Evolutionary conservation across 2,888 invertebrate species (phyloP).

Genomic region (Amiota communis): DNA sequence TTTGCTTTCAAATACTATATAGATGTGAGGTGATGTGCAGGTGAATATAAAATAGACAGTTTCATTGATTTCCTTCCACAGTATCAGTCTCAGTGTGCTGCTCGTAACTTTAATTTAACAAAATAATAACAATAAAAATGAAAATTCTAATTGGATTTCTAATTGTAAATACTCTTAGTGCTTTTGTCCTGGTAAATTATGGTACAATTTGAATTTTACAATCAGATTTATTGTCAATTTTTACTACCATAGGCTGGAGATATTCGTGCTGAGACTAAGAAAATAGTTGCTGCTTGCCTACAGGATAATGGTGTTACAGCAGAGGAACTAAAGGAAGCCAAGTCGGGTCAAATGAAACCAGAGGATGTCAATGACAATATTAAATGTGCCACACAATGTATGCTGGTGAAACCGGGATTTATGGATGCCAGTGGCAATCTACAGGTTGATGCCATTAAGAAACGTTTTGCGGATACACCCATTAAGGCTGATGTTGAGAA

Average conservation of each 20-base stretch:
- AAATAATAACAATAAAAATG: too few relatives aligned
- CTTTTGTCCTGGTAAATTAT: too few relatives aligned
- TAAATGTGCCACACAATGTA: slow-evolving; percentile 33
- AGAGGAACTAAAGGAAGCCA: slow-evolving; percentile 3
- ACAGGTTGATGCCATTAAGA: slow-evolving; percentile 15
- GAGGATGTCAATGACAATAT: slow-evolving; percentile 24
- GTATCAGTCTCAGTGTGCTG: too few relatives aligned
- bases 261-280: neutral
- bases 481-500: neutral
- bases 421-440: slow-evolving; percentile 34
- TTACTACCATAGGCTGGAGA: neutral
- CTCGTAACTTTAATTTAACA: too few relatives aligned
- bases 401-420: slow-evolving; percentile 30
- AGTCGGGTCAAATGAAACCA: slow-evolving; percentile 8
- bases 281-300: slow-evolving; percentile 41
- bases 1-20: too few relatives aligned
- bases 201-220: too few relatives aligned
- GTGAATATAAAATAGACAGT: too few relatives aligned
- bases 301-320: slow-evolving; percentile 12
- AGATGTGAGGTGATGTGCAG: too few relatives aligned
- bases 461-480: neutral
- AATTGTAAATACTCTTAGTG: too few relatives aligned
- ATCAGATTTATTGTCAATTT: too few relatives aligned
- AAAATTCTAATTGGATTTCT: too few relatives aligned
- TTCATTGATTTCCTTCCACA: too few relatives aligned